Percentiles rank a stretch among this genome's conserved stretches.
Evolutionary conservation across 1,140 invertebrate genomes (phyloP).

Genomic region (Diachasma alloeum): DNA sequence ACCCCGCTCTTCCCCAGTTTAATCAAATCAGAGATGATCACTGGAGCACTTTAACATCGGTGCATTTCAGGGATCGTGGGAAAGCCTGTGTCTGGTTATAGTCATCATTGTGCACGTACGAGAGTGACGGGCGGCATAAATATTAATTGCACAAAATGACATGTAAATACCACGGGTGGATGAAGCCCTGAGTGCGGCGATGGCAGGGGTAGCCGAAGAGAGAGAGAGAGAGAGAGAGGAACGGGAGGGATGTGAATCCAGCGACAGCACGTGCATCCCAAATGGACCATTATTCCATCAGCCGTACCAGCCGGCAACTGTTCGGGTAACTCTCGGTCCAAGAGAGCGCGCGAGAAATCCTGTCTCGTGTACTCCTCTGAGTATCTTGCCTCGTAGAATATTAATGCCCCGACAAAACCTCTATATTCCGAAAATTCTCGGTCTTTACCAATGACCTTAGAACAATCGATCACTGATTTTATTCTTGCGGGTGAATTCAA

Average conservation of each 20-base stretch:
- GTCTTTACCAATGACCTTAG: not conserved
- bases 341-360: constrained; percentile 1
- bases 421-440: not conserved
- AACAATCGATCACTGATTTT: not conserved
- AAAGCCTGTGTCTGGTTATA: not conserved
- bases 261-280: constrained; percentile 6
- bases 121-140: constrained; percentile 1
- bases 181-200: constrained; percentile 5
- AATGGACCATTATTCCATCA: constrained; percentile 11
- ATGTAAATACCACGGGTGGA: constrained; percentile 12
- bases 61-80: not conserved
- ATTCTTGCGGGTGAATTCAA: not conserved
- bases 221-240: not conserved
- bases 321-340: constrained; percentile 9
- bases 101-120: not conserved
- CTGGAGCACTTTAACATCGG: not conserved
- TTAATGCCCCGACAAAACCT: not conserved
- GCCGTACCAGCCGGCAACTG: constrained; percentile 1
- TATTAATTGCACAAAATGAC: constrained; percentile 12
- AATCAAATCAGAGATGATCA: constrained; percentile 3
- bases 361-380: constrained; percentile 2
- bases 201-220: not conserved
- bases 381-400: constrained; percentile 2
- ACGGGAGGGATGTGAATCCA: not conserved
- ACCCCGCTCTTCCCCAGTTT: not conserved